Evolutionary conservation across 2,797 vertebrate genomes (phyloP).

Genomic region (Pelodytes ibericus): DNA sequence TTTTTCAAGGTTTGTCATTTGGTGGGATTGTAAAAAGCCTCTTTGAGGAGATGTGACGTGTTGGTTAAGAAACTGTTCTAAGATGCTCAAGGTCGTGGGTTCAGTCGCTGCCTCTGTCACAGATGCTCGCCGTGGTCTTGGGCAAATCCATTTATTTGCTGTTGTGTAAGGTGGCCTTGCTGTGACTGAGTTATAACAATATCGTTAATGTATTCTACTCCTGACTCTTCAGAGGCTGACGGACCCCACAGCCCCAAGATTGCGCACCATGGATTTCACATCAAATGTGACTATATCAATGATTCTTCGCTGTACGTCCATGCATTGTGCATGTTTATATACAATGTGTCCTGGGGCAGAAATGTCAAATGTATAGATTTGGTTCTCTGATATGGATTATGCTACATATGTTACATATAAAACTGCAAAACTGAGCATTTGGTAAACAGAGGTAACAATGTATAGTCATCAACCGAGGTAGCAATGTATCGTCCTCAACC

Average conservation of each 20-base stretch:
- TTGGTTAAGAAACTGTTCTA: conserved; percentile 51
- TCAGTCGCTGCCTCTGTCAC: conserved; percentile 38
- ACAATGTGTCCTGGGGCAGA: too few species aligned
- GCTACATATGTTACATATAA: too few species aligned
- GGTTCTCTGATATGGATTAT: too few species aligned
- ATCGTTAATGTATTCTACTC: conserved; percentile 32
- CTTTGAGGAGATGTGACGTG: conserved; percentile 52
- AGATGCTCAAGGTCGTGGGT: conserved; percentile 33
- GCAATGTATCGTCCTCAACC: too few species aligned
- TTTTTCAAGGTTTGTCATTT: conserved; percentile 49
- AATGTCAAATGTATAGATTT: too few species aligned
- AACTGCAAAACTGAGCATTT: too few species aligned
- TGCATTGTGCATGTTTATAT: neutral
- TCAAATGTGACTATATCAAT: too few species aligned
- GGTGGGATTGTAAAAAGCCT: conserved; percentile 34
- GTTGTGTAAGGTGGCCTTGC: conserved; percentile 23
- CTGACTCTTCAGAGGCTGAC: too few species aligned
- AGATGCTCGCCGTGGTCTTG: conserved; percentile 24
- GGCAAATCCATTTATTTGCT: conserved; percentile 41
- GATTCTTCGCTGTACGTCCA: neutral
- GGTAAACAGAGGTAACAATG: too few species aligned
- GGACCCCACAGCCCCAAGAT: too few species aligned
- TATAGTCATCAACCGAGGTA: too few species aligned
- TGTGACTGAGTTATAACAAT: conserved; percentile 42
- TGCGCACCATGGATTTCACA: too few species aligned